Conservation (phyloP, 2,888 invertebrate species). For the Halocaridina rubra region DNA sequence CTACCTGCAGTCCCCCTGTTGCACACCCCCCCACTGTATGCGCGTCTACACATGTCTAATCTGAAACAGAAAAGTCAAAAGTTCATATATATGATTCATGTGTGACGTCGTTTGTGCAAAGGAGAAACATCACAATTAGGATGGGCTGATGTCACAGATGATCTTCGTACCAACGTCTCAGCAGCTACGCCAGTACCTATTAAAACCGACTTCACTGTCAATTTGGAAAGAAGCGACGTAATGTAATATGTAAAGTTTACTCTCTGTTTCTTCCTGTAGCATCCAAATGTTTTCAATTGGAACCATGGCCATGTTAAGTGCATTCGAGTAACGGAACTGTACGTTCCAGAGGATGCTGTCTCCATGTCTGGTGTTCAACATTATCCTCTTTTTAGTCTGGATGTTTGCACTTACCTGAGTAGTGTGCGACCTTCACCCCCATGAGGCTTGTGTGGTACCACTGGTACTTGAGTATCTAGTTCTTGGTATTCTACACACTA, state of each 20-base stretch:
- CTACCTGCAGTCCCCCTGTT: slow-evolving; percentile 99
- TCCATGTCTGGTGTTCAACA: neutral
- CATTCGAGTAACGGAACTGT: no score
- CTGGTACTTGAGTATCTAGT: neutral
- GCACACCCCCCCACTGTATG: slow-evolving; percentile 93
- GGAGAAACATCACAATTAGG: slow-evolving; percentile 1
- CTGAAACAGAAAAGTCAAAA: slow-evolving; percentile 70
- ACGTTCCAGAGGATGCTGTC: no score
- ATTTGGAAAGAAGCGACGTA: no score
- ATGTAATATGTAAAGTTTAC: no score
- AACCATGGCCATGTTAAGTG: no score
- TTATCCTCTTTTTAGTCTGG: neutral
- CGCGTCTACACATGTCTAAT: slow-evolving; percentile 98
- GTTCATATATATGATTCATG: slow-evolving; percentile 15
- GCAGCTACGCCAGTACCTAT: no score
- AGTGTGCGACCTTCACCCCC: neutral
- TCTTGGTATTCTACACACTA: neutral
- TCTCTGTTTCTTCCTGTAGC: no score
- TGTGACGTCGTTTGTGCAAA: neutral
- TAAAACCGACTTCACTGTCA: no score
- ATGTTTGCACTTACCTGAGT: neutral
- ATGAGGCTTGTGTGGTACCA: neutral
- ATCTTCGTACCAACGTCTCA: no score
- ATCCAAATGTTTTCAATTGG: no score
- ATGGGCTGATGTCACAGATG: slow-evolving; percentile 16